Base-by-base conservation (phyloP, 2,888 invertebrate genomes). In the Caenorhabditis sulstoni region DNA sequence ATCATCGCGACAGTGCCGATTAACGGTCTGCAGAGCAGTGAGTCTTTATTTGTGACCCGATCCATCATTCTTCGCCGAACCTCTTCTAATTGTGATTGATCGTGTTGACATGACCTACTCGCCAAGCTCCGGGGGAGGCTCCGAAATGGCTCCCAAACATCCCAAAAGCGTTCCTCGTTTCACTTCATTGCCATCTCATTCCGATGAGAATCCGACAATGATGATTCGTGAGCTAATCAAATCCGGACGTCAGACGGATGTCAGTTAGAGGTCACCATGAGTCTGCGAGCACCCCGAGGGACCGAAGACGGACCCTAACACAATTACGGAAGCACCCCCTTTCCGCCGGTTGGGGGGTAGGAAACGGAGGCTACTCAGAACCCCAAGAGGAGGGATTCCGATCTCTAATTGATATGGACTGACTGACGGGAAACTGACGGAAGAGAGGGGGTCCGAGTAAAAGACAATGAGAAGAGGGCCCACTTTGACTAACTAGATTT, bases 1-100 rank as follows among this genome's bases (percentile, higher is more conserved):
- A 81, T 80, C 11, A 82, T 62, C 22, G 74, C 76, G 7, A 71
- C 82, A 1, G 79, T 82, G 18, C 81, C 82, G n/a, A 81, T 84
- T 18, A 82, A 82, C 57, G 82, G 81, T 20, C 50, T 70, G 5
- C 73, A 71, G 47, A 76, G 61, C 39, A 79, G 82, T 82, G 57
- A 75, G 82, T 76, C 3, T 29, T 29, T 29, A 29, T 29, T 50
- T 53, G 18, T 4, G 12, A 20, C 12, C 23, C 3, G 2, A 49
- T 58, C 44, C 23, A 39, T 37, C 50, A 62, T 14, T 5, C 16
- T 44, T 52, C 37, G 29, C 5, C 11, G 14, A 20, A 20, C n/a
- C n/a, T 41, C 12, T 8, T 16, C 20, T 49, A 55, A 35, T 65
- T 65, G 44, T 65, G 44, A 20, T 50, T 55, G 57, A 45, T 49